These are phyloP conservation scores for Cactoblastis cactorum DNA, from an alignment of 2,888 invertebrate species.

Conservation along the genomic window DNA sequence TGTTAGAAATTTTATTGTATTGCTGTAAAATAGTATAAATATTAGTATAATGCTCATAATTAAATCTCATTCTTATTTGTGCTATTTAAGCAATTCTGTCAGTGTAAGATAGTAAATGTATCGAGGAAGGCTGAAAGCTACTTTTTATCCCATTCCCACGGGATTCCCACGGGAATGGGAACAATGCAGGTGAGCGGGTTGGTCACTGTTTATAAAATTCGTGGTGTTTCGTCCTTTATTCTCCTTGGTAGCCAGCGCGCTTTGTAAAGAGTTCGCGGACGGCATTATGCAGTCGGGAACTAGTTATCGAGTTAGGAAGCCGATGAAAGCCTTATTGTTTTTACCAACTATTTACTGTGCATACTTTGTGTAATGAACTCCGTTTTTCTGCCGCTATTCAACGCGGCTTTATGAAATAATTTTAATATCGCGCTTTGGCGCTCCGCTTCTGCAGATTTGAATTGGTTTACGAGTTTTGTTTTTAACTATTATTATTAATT, in stretches of 20 bases:
- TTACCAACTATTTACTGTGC: conserved; percentile 5
- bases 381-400: neutral
- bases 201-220: neutral
- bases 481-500: neutral
- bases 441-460: neutral
- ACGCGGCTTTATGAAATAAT: conserved; percentile 4
- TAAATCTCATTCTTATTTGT: no score
- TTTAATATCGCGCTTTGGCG: neutral
- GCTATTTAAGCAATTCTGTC: no score
- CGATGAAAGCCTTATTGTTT: conserved; percentile 8
- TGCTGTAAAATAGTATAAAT: no score
- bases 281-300: conserved; percentile 7
- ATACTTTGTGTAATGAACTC: conserved; percentile 4
- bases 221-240: neutral
- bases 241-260: neutral
- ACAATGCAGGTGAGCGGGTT: no score
- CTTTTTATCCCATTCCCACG: no score
- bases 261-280: conserved; percentile 4
- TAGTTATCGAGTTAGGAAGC: conserved; percentile 10
- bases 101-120: no score
- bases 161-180: no score
- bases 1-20: no score
- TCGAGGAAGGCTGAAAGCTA: no score
- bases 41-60: no score
- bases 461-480: neutral